Evolutionary conservation across 2,113 vertebrate genomes (phyloP).

Genomic region (Pungitius pungitius): DNA sequence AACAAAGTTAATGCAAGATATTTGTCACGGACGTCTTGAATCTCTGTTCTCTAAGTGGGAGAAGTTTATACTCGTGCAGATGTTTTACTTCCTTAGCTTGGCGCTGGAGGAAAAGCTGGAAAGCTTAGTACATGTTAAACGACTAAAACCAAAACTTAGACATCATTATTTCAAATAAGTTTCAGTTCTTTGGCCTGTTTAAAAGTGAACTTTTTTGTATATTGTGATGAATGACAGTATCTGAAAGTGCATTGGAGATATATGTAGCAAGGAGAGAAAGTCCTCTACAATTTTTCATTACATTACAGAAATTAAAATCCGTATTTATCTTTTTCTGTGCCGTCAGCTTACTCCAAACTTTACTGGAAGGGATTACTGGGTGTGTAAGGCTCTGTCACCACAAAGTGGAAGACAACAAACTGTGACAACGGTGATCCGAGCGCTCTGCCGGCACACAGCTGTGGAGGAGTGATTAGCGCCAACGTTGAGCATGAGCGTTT

Average conservation of each 20-base stretch:
- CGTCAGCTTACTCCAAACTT: slow-evolving; percentile 75
- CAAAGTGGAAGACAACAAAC: slow-evolving; percentile 65
- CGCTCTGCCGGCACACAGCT: slow-evolving; percentile 57
- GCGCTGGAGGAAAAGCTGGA: not conserved
- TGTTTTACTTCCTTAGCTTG: slow-evolving; percentile 42
- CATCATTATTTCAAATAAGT: slow-evolving; percentile 30
- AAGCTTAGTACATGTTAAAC: slow-evolving; percentile 23
- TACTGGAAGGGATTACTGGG: slow-evolving; percentile 74
- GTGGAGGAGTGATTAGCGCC: slow-evolving; percentile 62
- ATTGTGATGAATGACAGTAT: slow-evolving; percentile 50
- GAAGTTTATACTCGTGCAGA: slow-evolving; percentile 63
- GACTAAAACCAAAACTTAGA: not conserved
- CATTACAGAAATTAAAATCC: slow-evolving; percentile 72
- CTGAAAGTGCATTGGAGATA: slow-evolving; percentile 56
- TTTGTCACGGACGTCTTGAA: slow-evolving; percentile 79
- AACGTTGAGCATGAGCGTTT: slow-evolving; percentile 57
- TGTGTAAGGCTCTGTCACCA: slow-evolving; percentile 65
- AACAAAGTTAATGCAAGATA: slow-evolving; percentile 84
- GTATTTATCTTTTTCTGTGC: slow-evolving; percentile 78
- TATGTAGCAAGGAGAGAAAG: slow-evolving; percentile 55
- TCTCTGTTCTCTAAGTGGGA: slow-evolving; percentile 64
- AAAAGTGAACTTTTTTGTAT: slow-evolving; percentile 28
- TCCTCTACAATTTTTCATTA: slow-evolving; percentile 69
- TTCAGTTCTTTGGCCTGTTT: slow-evolving; percentile 21
- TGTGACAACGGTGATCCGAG: slow-evolving; percentile 69